A percentile compares a stretch with the other conserved stretches of the same genome.
Conservation (phyloP, 1,140 invertebrate species). For the Brachystomella parvula region DNA sequence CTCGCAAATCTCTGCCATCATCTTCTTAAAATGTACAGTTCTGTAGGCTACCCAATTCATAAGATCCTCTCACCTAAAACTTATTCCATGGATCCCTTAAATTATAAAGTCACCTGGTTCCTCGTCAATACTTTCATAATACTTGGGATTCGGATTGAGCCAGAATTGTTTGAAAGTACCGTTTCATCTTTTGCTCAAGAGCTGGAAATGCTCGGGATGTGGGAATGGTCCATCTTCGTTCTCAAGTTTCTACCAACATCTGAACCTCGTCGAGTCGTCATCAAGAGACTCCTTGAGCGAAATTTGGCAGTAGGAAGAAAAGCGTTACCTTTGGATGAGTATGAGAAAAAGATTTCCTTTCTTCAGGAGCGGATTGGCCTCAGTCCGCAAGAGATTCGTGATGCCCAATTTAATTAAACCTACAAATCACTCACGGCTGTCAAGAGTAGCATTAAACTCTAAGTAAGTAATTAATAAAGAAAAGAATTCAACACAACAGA, state of each 20-base stretch:
- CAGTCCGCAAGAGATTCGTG: not conserved
- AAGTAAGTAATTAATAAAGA: too few relatives aligned
- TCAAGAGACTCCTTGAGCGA: slow-evolving; percentile 18
- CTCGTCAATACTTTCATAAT: slow-evolving; percentile 22
- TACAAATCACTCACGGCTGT: too few relatives aligned
- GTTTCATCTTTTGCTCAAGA: slow-evolving; percentile 19
- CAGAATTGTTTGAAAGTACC: slow-evolving; percentile 11
- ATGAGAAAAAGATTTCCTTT: not conserved
- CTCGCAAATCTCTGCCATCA: slow-evolving; percentile 27
- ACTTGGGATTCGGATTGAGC: slow-evolving; percentile 13
- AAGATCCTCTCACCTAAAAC: slow-evolving; percentile 20
- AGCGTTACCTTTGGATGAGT: not conserved
- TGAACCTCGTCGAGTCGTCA: slow-evolving; percentile 1
- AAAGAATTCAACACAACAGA: too few relatives aligned
- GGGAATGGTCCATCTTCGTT: slow-evolving; percentile 28
- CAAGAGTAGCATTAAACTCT: too few relatives aligned
- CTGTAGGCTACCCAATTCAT: slow-evolving; percentile 23
- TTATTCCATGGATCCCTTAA: slow-evolving; percentile 21
- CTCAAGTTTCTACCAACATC: slow-evolving; percentile 6
- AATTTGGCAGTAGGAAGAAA: not conserved
- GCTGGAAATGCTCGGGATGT: slow-evolving; percentile 25
- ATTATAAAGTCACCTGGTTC: slow-evolving; percentile 34
- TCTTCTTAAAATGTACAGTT: slow-evolving; percentile 27
- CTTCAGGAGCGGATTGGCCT: not conserved
- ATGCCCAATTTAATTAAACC: not conserved